phyloP scores from a whole-genome alignment of 2,113 vertebrate genomes.

The Varanus komodoensis region DNA sequence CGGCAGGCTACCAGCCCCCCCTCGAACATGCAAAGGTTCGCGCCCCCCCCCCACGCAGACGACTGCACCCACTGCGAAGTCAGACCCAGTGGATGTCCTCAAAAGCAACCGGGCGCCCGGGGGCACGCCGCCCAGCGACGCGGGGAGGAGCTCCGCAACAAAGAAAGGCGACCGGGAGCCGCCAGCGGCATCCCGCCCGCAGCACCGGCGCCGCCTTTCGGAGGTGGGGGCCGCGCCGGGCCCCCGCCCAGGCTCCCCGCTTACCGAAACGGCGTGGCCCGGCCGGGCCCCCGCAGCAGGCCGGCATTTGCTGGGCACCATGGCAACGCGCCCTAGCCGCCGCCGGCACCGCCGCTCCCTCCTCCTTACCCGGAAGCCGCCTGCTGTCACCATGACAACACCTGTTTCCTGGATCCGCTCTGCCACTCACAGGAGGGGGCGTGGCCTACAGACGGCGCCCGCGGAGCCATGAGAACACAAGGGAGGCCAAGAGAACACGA shows the following conservation, averaged over 20 bases:
- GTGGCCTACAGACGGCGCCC: neutral
- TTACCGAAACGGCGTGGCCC: conserved; percentile 41
- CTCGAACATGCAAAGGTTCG: no score
- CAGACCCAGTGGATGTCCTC: no score
- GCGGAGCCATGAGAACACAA: neutral
- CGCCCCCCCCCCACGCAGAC: no score
- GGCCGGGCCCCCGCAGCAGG: conserved; percentile 63
- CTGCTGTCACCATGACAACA: conserved; percentile 69
- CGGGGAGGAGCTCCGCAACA: no score
- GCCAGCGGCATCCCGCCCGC: neutral
- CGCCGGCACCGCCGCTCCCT: neutral
- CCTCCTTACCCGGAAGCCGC: conserved; percentile 58
- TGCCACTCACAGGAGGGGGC: neutral
- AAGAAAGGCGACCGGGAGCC: no score
- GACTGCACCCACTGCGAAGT: no score
- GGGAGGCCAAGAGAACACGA: no score
- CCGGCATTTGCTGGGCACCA: conserved; percentile 79
- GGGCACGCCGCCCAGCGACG: no score
- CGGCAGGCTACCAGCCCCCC: no score
- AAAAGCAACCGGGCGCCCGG: no score
- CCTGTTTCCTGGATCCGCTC: conserved; percentile 60
- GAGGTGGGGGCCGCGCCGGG: no score
- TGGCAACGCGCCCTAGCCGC: conserved; percentile 47
- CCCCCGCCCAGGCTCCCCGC: neutral
- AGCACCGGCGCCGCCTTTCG: neutral